A percentile compares a stretch with the other conserved stretches of the same genome.
phyloP scores from a whole-genome alignment of 64 coral and sea anemone species.

The Platygyra sinensis region DNA sequence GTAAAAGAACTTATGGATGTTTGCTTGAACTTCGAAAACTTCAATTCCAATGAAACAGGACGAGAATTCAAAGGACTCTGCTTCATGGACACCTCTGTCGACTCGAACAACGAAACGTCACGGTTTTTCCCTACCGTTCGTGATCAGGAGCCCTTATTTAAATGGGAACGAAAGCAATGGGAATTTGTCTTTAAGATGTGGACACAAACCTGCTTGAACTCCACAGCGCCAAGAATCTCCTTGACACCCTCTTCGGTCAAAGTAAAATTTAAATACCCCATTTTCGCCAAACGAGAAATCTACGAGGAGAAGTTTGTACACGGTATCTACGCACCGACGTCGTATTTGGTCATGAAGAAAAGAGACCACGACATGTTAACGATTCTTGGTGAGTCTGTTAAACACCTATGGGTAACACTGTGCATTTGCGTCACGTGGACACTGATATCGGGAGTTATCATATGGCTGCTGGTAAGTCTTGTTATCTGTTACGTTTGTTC shows the following conservation, averaged over 20 bases:
- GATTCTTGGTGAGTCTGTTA: neutral
- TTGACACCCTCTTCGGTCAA: neutral
- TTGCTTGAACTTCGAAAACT: neutral
- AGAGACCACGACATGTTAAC: neutral
- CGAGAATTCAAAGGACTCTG: neutral
- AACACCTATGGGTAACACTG: neutral
- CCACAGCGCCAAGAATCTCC: neutral
- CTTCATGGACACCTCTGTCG: neutral
- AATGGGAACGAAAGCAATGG: neutral
- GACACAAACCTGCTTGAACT: neutral
- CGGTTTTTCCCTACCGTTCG: too few relatives aligned
- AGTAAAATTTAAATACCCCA: neutral
- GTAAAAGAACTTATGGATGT: neutral
- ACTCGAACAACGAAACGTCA: neutral
- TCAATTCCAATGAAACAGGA: neutral
- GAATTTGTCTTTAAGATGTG: neutral
- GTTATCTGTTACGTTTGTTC: too few relatives aligned
- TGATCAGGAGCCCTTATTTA: neutral
- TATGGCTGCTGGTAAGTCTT: conserved; percentile 26
- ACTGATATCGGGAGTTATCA: conserved; percentile 33
- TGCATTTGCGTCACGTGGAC: neutral
- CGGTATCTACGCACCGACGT: neutral
- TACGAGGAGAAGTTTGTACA: neutral
- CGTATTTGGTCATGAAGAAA: neutral
- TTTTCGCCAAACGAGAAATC: neutral